Base-by-base conservation (phyloP, 2,888 invertebrate species). In the Eupithecia abbreviata region DNA sequence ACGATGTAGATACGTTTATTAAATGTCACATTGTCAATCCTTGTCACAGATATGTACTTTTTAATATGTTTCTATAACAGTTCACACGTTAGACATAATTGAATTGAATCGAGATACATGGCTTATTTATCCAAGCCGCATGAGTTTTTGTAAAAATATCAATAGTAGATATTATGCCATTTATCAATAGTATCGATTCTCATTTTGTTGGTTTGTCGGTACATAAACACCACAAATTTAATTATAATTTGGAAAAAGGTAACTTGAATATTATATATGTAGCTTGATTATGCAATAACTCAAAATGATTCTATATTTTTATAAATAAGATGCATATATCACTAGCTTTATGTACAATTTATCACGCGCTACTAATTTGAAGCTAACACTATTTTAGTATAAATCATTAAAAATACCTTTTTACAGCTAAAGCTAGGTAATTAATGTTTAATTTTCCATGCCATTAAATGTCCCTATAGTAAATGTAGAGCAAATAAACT, bases 71-170 rank as follows among this genome's bases (percentile, higher is more conserved):
- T 47, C 18, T 69, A 69, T 45, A 45, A 18, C 47, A 69, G 49
- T 68, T 77, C 42, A 74, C 72, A 77, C 74, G 49, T 77, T 30
- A 72, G 71, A 49, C 30, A 43, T 71, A 55, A 74, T 77, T 73
- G n/a, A 45, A 72, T n/a, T 18, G 65, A 62, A 62, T 13, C 13
- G 9, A 58, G 3, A n/a, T 18, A 58, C 30, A 62, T 12, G 62
- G 30, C 62, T 58, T 58, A 10, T 58, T 55, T 9, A 6, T 3
- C 15, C n/a, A 41, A 42, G 18, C 30, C n/a, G 51, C 15, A 42
- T 41, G 51, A 45, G 51, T 49, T 13, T 42, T 67, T 43, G 45
- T 71, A 43, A 49, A 58, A 43, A 45, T 58, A 58, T 18, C 9
- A n/a, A n/a, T 58, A 18, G 15, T 49, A 49, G 0, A 5, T 51